These are phyloP conservation scores for Gari tellinella DNA, from an alignment of 2,888 invertebrate species.

Conservation along the genomic window DNA sequence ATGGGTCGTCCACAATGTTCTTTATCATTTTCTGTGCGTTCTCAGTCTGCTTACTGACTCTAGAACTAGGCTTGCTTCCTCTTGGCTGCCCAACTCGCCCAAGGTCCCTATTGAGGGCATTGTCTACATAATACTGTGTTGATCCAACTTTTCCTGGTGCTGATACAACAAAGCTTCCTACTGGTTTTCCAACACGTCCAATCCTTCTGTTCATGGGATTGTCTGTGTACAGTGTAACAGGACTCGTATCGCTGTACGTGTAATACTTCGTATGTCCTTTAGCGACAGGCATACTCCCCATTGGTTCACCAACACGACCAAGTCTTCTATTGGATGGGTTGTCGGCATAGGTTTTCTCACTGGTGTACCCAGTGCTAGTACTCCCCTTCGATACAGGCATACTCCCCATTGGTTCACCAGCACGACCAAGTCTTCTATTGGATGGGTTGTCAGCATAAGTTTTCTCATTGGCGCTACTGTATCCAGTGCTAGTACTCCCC, in stretches of 20 bases:
- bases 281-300: constrained; percentile 24
- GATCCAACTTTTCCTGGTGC: background rate
- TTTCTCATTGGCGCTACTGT: background rate
- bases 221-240: constrained; percentile 29
- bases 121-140: constrained; percentile 25
- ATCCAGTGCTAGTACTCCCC: background rate
- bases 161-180: constrained; percentile 24
- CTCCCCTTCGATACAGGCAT: constrained; percentile 2
- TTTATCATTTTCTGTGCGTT: background rate
- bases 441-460: constrained; percentile 32
- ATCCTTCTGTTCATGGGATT: constrained; percentile 24
- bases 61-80: constrained; percentile 24
- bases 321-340: too few species aligned
- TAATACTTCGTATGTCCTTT: background rate
- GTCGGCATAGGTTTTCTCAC: too few species aligned
- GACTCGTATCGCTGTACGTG: background rate
- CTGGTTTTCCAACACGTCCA: constrained; percentile 27
- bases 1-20: too few species aligned
- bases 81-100: constrained; percentile 34
- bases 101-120: constrained; percentile 23
- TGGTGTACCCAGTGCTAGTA: background rate
- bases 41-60: background rate
- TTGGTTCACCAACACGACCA: background rate
- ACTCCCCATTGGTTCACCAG: constrained; percentile 28
- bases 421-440: constrained; percentile 28